Base-by-base conservation (phyloP, 2,888 invertebrate genomes). In the Shargacucullia verbasci region DNA sequence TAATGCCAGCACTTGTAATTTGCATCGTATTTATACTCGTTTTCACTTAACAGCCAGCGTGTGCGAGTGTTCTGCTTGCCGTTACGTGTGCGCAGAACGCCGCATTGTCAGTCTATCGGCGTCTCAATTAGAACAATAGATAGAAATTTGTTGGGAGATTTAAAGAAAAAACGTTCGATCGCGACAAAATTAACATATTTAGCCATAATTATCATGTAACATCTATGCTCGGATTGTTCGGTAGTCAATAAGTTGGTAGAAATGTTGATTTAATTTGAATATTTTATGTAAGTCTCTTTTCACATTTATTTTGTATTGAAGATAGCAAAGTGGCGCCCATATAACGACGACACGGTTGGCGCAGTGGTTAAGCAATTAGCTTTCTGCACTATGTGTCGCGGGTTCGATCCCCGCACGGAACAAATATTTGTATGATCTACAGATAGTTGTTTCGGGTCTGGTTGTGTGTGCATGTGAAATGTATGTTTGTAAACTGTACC, bases 21-120 rank as follows among this genome's bases (percentile, higher is more conserved):
- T 94, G 91, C 93, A 92, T 93, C 89, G 93, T 88, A 92, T 94
- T 84, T 94, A 94, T 94, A 94, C 89, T 82, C 88, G 73, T 88
- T 93, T 93, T 94, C 94, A 88, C 93, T 89, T 81, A 85, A 70
- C 79, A 62, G 65, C 59, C 70, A 70, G 78, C 62, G 82, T 78
- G 78, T 87, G 89, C 87, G 88, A 82, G 86, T 89, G 89, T 83
- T 87, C 85, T 79, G 85, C 76, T 83, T 81, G 81, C 80, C 83
- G 79, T 91, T 91, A 92, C 91, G 90, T 91, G 82, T 83, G 75
- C 80, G 71, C 70, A 62, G 59, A 69, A 73, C 70, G 68, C 71
- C 76, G 80, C 85, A 92, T 91, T 90, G 90, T 88, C 84, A 91
- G 85, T 87, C 88, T 70, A 83, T 81, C 79, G 79, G 81, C 85